Evolutionary conservation across 2,888 invertebrate genomes (phyloP), one percentile per base, ranked within the genome.

Genomic region (Eristalis pertinax): DNA sequence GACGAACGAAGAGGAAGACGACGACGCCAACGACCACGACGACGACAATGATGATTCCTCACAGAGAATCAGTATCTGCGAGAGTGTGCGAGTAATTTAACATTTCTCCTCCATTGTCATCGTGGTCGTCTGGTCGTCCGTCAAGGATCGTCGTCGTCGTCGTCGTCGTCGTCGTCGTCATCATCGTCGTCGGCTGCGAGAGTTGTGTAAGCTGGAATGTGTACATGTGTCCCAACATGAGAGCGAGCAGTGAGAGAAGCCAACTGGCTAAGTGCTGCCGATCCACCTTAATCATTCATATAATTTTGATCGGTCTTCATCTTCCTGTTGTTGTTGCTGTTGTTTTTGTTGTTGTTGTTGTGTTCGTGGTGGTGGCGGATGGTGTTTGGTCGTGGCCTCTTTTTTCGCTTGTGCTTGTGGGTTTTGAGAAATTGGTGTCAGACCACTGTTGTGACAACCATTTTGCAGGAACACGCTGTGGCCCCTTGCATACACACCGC

Each of bases 371-470:
- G 22, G 77, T 86, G 83, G 75, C 82, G 72, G 70, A 26, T 60
- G 60, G 24, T 60, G 60, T 60, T 60, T 60, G 60, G 26, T 60
- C 26, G 60, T 60, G 60, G 60, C 60, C 60, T 77, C 72, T 76
- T 85, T 84, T 84, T 83, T 56, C 38, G 68, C 68, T 74, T 84
- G 50, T 73, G 79, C 79, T 84, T 87, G 83, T 83, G 83, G 82
- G 74, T 82, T 82, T 85, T 72, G 79, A 85, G 75, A 88, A 82
- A 85, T 85, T 82, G 88, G 82, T 88, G 85, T 88, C 85, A 82
- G 85, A 79, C 83, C 84, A 87, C 73, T 89, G 89, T 89, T 89
- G 89, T 89, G 89, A 89, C 89, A 89, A 89, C 89, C 89, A 89
- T 89, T 89, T 89, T 89, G 89, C 89, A 65, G 88, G 81, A 89